Evolutionary conservation across 2,888 invertebrate species (phyloP).

Genomic region (Baccha elongata): DNA sequence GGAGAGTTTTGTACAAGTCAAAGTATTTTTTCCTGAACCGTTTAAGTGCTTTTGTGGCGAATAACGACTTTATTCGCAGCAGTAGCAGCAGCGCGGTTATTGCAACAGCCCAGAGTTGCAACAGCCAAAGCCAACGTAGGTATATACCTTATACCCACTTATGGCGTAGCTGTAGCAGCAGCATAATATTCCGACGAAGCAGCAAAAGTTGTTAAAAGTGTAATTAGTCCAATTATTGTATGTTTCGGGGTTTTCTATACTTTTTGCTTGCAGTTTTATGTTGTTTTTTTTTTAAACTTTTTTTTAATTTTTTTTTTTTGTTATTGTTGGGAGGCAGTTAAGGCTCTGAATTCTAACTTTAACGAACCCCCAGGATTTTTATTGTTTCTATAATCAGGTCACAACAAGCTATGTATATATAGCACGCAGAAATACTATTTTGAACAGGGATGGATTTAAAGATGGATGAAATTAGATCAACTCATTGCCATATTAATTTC

Average conservation of each 20-base stretch:
- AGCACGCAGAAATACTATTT: slow-evolving; percentile 49
- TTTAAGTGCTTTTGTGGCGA: slow-evolving; percentile 73
- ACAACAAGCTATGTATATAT: slow-evolving; percentile 47
- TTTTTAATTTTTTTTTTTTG: background rate
- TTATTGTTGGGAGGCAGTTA: slow-evolving; percentile 29
- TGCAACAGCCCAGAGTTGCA: slow-evolving; percentile 37
- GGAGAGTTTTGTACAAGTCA: slow-evolving; percentile 65
- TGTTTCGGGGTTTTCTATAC: slow-evolving; percentile 56
- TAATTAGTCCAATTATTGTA: slow-evolving; percentile 74
- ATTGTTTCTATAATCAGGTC: slow-evolving; percentile 65
- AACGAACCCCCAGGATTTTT: slow-evolving; percentile 42
- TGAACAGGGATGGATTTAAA: slow-evolving; percentile 2
- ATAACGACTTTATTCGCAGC: slow-evolving; percentile 72
- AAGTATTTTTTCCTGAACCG: slow-evolving; percentile 72
- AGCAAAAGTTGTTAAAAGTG: slow-evolving; percentile 72
- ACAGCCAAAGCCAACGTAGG: background rate
- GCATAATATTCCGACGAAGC: slow-evolving; percentile 25
- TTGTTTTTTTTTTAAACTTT: slow-evolving; percentile 13
- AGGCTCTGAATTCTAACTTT: slow-evolving; percentile 32
- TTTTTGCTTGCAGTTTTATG: slow-evolving; percentile 10
- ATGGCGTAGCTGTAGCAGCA: background rate
- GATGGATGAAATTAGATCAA: too few species aligned
- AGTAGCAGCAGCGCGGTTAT: slow-evolving; percentile 20
- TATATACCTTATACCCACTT: background rate
- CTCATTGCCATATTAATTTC: too few species aligned